These are phyloP conservation scores for Hyphantria cunea DNA, from an alignment of 1,140 invertebrate genomes.

Conservation along the genomic window DNA sequence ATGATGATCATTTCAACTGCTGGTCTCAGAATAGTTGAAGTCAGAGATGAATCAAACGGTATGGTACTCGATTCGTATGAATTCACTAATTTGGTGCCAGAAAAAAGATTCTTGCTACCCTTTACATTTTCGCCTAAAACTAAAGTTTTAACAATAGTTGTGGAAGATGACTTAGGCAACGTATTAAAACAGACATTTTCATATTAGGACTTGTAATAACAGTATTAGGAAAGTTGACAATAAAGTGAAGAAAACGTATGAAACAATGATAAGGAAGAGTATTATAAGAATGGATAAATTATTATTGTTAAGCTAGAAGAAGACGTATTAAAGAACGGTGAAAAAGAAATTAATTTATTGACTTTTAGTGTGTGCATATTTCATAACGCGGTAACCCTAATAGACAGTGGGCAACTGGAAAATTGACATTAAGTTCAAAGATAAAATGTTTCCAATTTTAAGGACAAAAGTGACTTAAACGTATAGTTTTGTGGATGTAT, in stretches of 20 bases:
- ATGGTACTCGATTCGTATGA: conserved; percentile 86
- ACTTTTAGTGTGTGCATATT: conserved; percentile 8
- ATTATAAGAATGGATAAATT: conserved; percentile 15
- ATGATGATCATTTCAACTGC: conserved; percentile 84
- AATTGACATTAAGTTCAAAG: conserved; percentile 20
- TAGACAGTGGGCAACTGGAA: conserved; percentile 31
- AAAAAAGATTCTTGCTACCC: conserved; percentile 83
- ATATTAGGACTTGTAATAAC: conserved; percentile 61
- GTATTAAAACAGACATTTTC: conserved; percentile 82
- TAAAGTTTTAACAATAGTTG: conserved; percentile 78
- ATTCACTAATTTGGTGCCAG: conserved; percentile 82
- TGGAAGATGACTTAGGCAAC: conserved; percentile 82
- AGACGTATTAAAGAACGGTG: conserved; percentile 6
- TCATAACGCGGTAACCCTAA: conserved; percentile 17
- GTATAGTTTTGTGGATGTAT: conserved; percentile 16
- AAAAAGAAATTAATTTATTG: conserved; percentile 4
- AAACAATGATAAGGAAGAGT: conserved; percentile 27
- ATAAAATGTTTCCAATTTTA: neutral
- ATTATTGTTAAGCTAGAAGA: no score
- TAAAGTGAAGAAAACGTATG: conserved; percentile 45
- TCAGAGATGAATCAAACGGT: conserved; percentile 84
- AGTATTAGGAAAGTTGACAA: conserved; percentile 44
- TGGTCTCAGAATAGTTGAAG: conserved; percentile 87
- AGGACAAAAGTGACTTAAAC: neutral
- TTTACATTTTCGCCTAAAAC: conserved; percentile 76